These are phyloP conservation scores for Lerema accius DNA, from an alignment of 1,140 invertebrate genomes.

Conservation along the genomic window DNA sequence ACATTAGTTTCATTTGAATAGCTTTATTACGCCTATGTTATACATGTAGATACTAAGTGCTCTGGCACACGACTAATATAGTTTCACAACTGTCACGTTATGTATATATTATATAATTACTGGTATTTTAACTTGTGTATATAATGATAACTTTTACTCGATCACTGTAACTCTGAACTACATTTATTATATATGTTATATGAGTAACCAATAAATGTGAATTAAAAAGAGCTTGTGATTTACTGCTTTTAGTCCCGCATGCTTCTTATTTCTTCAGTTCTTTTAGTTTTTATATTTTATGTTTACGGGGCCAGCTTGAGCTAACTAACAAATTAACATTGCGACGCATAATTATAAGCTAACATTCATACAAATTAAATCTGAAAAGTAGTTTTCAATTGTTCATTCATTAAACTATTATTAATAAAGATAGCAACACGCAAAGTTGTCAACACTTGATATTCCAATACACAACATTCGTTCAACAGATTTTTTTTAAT, in stretches of 20 bases:
- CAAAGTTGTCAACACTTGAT: not conserved
- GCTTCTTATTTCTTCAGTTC: slow-evolving; percentile 66
- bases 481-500: too few relatives aligned
- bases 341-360: not conserved
- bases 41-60: not conserved
- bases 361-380: not conserved
- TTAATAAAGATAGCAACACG: not conserved
- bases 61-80: slow-evolving; percentile 19
- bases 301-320: slow-evolving; percentile 56
- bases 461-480: too few relatives aligned
- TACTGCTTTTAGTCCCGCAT: slow-evolving; percentile 79
- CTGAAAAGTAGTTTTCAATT: not conserved
- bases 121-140: slow-evolving; percentile 55
- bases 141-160: slow-evolving; percentile 51
- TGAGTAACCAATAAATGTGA: slow-evolving; percentile 80
- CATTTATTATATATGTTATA: slow-evolving; percentile 61
- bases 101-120: slow-evolving; percentile 56
- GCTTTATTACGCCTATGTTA: slow-evolving; percentile 4
- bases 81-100: slow-evolving; percentile 34
- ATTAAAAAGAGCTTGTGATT: slow-evolving; percentile 77
- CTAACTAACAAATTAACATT: slow-evolving; percentile 36
- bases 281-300: slow-evolving; percentile 55
- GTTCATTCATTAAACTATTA: not conserved
- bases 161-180: slow-evolving; percentile 66
- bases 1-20: slow-evolving; percentile 13